Base-by-base conservation (phyloP, 2,888 invertebrate genomes). In the Cordilura impudica region DNA sequence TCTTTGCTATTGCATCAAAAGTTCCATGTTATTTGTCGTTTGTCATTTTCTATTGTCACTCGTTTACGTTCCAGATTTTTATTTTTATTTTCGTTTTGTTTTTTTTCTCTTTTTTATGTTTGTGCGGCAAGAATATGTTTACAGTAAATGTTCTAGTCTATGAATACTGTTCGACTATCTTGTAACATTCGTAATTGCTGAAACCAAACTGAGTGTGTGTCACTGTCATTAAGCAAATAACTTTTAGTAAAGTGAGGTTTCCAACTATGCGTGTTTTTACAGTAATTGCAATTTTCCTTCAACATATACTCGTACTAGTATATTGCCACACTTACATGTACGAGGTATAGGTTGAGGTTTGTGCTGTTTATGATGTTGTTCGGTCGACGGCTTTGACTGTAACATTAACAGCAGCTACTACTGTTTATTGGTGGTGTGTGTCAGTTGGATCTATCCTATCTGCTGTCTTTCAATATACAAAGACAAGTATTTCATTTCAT, bases 31-130 rank as follows among this genome's bases (percentile, higher is more conserved):
- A 61, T 75, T 73, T 74, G 69, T 69, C 45, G 63, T 72, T 70
- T 75, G 77, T 76, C 72, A 54, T 72, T 75, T 75, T 76, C 78
- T 78, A 76, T 81, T 81, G 78, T 81, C 56, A 73, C 65, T 74
- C 74, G 71, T 71, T 78, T 71, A 74, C 74, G 71, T 78, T 74
- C 67, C 47, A 71, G 76, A 71, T 54, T 71, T 66, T 39, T 16
- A 23, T 66, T 54, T 39, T 43, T 58, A 47, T 43, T 49, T 73
- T 66, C 4, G 19, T 26, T 43, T 6, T 49, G n/a, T 19, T 53
- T 53, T 51, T 39, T 51, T 35, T 26, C 4, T 47, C 29, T 35
- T 61, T 58, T 35, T 47, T 54, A 14, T 7, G 35, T 45, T 29
- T 19, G 12, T 53, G 53, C 21, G 51, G 12, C 45, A 18, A 26